phyloP scores from a whole-genome alignment of 2,888 invertebrate species.

The Chymomyza caudatula region DNA sequence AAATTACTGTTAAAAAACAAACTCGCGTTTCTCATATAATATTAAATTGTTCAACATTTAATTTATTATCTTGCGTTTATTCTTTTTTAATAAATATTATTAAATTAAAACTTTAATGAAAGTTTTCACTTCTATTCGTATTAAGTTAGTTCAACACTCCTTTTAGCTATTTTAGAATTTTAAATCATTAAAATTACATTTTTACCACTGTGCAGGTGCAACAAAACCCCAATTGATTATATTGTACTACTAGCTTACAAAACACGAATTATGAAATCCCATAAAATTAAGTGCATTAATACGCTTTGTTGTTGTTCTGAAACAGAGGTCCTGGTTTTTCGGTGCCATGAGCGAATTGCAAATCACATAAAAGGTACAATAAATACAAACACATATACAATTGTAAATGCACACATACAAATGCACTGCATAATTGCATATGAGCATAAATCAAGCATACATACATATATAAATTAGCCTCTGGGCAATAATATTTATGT shows the following conservation, averaged over 20 bases:
- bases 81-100: too few relatives aligned
- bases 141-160: too few relatives aligned
- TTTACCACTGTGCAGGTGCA: constrained; percentile 23
- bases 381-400: not conserved
- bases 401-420: not conserved
- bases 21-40: too few relatives aligned
- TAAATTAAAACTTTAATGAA: not conserved
- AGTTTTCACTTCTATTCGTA: not conserved
- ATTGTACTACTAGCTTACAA: constrained; percentile 26
- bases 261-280: constrained; percentile 53
- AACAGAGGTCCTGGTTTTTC: constrained; percentile 10
- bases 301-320: constrained; percentile 6
- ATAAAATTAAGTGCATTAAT: constrained; percentile 61
- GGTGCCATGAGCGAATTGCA: constrained; percentile 39
- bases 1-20: too few relatives aligned
- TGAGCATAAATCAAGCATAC: not conserved
- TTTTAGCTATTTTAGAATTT: not conserved
- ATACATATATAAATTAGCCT: constrained; percentile 35
- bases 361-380: not conserved
- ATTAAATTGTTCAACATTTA: too few relatives aligned
- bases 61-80: too few relatives aligned
- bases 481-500: constrained; percentile 30
- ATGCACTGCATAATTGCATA: not conserved
- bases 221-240: not conserved
- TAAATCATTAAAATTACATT: not conserved